phyloP scores from a whole-genome alignment of 2,113 vertebrate genomes.

The Ptyas mucosa region DNA sequence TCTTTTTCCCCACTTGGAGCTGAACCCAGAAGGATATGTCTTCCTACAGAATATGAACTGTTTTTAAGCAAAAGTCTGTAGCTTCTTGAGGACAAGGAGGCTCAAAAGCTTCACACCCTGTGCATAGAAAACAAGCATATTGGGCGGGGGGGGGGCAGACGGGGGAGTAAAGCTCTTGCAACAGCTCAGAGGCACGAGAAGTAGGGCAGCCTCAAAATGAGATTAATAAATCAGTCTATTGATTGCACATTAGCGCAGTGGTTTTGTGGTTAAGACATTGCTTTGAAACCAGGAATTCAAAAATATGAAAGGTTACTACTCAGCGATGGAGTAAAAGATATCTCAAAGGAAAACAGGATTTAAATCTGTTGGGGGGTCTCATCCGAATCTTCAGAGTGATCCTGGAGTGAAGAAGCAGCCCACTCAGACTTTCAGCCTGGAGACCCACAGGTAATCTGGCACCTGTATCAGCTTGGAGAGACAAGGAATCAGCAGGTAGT shows the following conservation, averaged over 20 bases:
- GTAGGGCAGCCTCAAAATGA: neutral
- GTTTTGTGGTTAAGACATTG: neutral
- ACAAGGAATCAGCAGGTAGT: neutral
- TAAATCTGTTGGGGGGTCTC: neutral
- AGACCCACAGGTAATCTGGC: neutral
- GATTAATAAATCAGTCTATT: neutral
- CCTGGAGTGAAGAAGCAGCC: neutral
- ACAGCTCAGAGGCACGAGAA: neutral
- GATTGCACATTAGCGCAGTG: neutral
- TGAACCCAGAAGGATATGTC: no score
- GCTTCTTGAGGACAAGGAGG: neutral
- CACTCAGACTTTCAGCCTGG: neutral
- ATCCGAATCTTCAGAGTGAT: neutral
- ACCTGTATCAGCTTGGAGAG: neutral
- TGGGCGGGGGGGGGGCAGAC: rapidly evolving
- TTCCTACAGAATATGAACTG: no score
- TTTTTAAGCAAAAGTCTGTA: neutral
- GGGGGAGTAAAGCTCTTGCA: neutral
- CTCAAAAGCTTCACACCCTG: neutral
- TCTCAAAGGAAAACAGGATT: neutral
- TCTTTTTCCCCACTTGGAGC: no score
- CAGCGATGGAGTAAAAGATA: neutral
- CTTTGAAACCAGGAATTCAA: neutral
- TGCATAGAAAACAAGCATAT: neutral
- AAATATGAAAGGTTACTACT: neutral